phyloP scores from a whole-genome alignment of 2,113 vertebrate genomes.

The Psophia crepitans region DNA sequence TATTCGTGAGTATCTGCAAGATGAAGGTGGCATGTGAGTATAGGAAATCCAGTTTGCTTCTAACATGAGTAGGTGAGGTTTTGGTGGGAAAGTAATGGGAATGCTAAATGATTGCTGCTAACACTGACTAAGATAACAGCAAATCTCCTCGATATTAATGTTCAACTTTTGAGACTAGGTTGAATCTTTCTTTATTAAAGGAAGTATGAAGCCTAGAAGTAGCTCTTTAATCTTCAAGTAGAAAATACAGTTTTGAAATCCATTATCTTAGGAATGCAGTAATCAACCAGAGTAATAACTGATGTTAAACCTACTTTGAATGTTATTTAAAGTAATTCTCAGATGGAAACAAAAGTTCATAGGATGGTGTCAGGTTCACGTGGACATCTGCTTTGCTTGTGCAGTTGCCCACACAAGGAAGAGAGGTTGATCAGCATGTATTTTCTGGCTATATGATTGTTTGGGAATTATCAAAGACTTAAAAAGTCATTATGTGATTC shows the following conservation, averaged over 20 bases:
- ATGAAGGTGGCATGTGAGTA: background rate
- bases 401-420: background rate
- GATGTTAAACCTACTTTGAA: constrained; percentile 53
- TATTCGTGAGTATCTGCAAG: background rate
- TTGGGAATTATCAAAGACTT: constrained; percentile 32
- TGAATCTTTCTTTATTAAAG: constrained; percentile 71
- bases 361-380: background rate
- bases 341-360: constrained; percentile 46
- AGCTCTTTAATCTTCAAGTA: constrained; percentile 72
- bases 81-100: constrained; percentile 64
- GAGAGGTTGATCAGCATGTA: constrained; percentile 20
- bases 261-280: constrained; percentile 63
- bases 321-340: constrained; percentile 66
- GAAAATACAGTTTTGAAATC: constrained; percentile 72
- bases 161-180: constrained; percentile 60
- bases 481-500: constrained; percentile 11
- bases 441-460: constrained; percentile 7
- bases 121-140: constrained; percentile 55
- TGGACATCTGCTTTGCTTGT: constrained; percentile 30
- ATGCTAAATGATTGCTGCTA: constrained; percentile 63
- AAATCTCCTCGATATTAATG: constrained; percentile 71
- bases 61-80: constrained; percentile 17
- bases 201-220: constrained; percentile 64
- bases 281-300: constrained; percentile 63
- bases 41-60: constrained; percentile 10